These are phyloP conservation scores for Drosophila kurseongensis DNA, from an alignment of 1,140 invertebrate species.

Conservation along the genomic window DNA sequence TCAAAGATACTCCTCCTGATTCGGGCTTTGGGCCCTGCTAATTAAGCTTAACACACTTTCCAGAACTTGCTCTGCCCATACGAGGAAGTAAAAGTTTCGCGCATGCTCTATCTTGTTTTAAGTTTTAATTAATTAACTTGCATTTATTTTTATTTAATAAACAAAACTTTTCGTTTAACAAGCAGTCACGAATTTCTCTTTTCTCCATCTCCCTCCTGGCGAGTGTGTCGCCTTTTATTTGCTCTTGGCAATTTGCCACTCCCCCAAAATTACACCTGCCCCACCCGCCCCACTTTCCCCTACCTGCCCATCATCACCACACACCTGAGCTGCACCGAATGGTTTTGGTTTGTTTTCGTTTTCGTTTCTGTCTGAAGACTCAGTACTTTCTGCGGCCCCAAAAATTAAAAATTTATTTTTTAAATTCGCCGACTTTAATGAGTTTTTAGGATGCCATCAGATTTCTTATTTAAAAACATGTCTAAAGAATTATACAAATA, in stretches of 20 bases:
- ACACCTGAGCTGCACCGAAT: conserved; percentile 32
- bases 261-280: conserved; percentile 12
- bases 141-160: conserved; percentile 80
- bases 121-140: conserved; percentile 82
- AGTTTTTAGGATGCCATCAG: neutral
- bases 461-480: neutral
- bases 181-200: conserved; percentile 4
- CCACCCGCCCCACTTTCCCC: conserved; percentile 9
- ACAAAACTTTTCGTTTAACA: conserved; percentile 65
- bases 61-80: conserved; percentile 11
- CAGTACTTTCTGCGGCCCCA: neutral
- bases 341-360: conserved; percentile 5
- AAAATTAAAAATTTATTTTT: neutral
- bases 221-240: conserved; percentile 36
- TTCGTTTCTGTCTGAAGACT: neutral
- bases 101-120: conserved; percentile 73
- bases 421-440: conserved; percentile 15
- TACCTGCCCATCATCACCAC: neutral
- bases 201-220: neutral
- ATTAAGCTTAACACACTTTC: conserved; percentile 58
- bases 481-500: conserved; percentile 10
- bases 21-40: conserved; percentile 13
- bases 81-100: conserved; percentile 15
- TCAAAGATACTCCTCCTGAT: neutral
- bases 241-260: conserved; percentile 46